These are phyloP conservation scores for Allacma fusca DNA, from an alignment of 2,888 invertebrate genomes.

Conservation along the genomic window DNA sequence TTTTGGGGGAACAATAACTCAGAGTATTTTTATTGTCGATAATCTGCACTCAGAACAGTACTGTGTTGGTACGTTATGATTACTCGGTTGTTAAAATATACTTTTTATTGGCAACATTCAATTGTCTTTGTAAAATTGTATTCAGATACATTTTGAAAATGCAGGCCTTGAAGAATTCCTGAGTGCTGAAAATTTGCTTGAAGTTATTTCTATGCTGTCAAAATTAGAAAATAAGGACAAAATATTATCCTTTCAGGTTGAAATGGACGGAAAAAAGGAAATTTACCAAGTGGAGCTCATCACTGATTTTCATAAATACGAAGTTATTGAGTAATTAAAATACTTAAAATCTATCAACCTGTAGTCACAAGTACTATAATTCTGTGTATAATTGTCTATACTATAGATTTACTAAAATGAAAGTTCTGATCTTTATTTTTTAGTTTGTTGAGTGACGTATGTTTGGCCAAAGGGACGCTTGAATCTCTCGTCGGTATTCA, in stretches of 20 bases:
- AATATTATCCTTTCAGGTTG: not conserved
- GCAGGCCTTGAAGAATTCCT: not conserved
- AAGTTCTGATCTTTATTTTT: no score
- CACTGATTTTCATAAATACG: not conserved
- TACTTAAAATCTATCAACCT: no score
- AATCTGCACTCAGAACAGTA: not conserved
- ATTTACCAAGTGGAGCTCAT: not conserved
- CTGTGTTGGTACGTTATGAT: not conserved
- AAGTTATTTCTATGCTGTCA: not conserved
- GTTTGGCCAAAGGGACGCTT: no score
- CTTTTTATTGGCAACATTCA: no score
- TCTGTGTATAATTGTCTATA: no score
- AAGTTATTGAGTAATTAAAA: not conserved
- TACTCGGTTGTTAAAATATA: no score
- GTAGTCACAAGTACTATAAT: no score
- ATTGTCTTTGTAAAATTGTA: no score
- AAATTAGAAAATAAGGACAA: conserved; percentile 14
- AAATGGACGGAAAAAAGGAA: not conserved
- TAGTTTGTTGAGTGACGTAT: no score
- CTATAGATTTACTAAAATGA: no score
- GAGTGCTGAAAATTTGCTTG: not conserved
- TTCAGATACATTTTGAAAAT: no score
- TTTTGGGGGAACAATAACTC: not conserved
- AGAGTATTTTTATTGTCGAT: not conserved
- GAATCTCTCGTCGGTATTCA: no score